A percentile compares a stretch with the other conserved stretches of the same genome.
These are phyloP conservation scores for Paraplagusia blochii DNA, from an alignment of 2,113 vertebrate species.

Conservation along the genomic window DNA sequence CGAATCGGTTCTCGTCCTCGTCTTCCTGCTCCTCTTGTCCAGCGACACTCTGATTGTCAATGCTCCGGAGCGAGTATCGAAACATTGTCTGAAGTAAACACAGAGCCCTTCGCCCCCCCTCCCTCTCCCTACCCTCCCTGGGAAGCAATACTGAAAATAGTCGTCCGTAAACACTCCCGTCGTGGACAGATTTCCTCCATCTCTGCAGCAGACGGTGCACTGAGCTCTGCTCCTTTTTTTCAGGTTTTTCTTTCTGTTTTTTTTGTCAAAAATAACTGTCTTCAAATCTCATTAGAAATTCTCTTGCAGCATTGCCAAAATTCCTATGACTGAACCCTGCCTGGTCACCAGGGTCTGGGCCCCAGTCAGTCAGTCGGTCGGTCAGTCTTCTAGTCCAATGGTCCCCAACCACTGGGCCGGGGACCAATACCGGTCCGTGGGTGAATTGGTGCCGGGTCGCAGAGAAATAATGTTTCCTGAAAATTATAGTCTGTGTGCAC, in stretches of 20 bases:
- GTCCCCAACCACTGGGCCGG: too few relatives aligned
- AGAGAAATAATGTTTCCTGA: too few relatives aligned
- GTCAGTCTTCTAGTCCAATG: too few relatives aligned
- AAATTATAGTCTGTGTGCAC: too few relatives aligned
- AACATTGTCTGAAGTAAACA: slow-evolving; percentile 70
- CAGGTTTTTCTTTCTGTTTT: too few relatives aligned
- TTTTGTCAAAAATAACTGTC: slow-evolving; percentile 66
- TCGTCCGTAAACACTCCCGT: slow-evolving; percentile 62
- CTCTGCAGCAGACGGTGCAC: slow-evolving; percentile 39
- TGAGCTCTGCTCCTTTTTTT: slow-evolving; percentile 18
- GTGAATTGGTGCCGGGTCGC: too few relatives aligned
- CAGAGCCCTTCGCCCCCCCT: slow-evolving; percentile 47
- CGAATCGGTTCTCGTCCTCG: slow-evolving; percentile 38
- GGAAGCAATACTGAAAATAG: slow-evolving; percentile 70
- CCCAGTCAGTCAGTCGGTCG: too few relatives aligned
- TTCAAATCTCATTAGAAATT: slow-evolving; percentile 74
- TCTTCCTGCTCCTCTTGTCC: slow-evolving; percentile 1
- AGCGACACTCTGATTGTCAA: slow-evolving; percentile 73
- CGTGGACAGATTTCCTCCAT: slow-evolving; percentile 52
- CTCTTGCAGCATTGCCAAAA: slow-evolving; percentile 71
- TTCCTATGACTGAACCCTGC: slow-evolving; percentile 60
- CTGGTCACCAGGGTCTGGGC: too few relatives aligned
- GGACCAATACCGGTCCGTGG: too few relatives aligned
- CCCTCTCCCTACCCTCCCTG: slow-evolving; percentile 31
- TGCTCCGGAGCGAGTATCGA: slow-evolving; percentile 64